These are phyloP conservation scores for Leptopilina myrica DNA, from an alignment of 2,888 invertebrate species.

Conservation along the genomic window DNA sequence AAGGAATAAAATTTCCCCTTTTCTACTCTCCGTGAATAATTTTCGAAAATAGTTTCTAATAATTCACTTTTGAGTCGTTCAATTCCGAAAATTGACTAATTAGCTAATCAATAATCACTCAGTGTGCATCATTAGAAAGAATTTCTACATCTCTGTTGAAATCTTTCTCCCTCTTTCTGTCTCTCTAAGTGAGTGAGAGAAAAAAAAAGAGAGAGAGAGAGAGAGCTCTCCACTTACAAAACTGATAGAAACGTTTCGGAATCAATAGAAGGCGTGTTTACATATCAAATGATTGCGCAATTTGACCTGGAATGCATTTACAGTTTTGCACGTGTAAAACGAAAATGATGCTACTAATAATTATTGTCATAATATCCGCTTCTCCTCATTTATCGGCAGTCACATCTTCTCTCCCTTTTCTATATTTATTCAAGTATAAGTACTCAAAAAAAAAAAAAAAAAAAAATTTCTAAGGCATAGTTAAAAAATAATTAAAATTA, in stretches of 20 bases:
- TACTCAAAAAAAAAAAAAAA: no score
- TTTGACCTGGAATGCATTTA: constrained; percentile 38
- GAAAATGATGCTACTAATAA: constrained; percentile 15
- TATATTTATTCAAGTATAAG: no score
- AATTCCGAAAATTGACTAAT: neutral
- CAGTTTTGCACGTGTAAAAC: constrained; percentile 32
- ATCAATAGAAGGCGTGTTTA: constrained; percentile 32
- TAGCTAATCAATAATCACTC: neutral
- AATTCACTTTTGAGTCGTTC: neutral
- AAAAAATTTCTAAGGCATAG: neutral
- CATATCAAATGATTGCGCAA: constrained; percentile 27
- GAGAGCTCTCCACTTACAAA: constrained; percentile 5
- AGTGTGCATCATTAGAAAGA: constrained; percentile 5
- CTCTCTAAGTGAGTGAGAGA: neutral
- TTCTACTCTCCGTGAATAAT: neutral
- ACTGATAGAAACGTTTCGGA: constrained; percentile 21
- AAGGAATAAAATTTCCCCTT: no score
- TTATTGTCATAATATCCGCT: no score
- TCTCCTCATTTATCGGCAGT: no score
- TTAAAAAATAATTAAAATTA: constrained; percentile 39
- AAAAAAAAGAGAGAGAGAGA: no score
- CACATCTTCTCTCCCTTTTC: no score
- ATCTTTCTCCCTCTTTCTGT: neutral
- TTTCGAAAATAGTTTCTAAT: neutral
- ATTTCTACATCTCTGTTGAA: constrained; percentile 24